Evolutionary conservation across 2,113 vertebrate species (phyloP).

Genomic region (Diphyllodes magnificus): DNA sequence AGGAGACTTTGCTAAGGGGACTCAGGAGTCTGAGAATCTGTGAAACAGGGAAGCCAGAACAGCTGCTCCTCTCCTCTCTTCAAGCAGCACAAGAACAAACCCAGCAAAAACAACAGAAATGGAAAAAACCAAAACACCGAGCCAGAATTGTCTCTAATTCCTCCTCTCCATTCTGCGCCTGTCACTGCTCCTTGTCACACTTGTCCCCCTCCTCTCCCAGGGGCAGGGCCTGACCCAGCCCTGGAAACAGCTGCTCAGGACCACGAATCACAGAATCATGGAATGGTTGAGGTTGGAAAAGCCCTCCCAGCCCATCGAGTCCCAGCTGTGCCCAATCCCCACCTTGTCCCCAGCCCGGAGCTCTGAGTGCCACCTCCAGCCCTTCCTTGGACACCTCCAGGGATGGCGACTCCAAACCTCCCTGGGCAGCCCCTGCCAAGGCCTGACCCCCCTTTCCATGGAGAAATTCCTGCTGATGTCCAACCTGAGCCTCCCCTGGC

Average conservation of each 20-base stretch:
- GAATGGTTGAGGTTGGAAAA: accelerated
- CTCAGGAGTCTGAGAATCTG: not conserved
- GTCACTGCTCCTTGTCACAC: not conserved
- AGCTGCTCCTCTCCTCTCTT: not conserved
- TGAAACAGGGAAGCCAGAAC: not conserved
- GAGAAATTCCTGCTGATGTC: not conserved
- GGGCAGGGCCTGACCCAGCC: not conserved
- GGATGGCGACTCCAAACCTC: not conserved
- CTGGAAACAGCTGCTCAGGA: not conserved
- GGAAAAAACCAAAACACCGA: accelerated
- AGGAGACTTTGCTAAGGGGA: not conserved
- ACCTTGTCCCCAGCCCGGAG: not conserved
- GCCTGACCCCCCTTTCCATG: accelerated
- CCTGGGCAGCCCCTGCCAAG: not conserved
- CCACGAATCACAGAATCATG: not conserved
- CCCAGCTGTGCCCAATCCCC: accelerated
- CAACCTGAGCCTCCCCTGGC: not conserved
- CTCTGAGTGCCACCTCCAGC: not conserved
- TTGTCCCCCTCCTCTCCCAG: not conserved
- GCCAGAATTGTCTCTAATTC: not conserved
- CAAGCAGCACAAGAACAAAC: not conserved
- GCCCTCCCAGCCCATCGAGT: accelerated
- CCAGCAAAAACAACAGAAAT: not conserved
- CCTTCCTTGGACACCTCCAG: not conserved
- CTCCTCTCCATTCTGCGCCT: not conserved